Evolutionary conservation across 2,797 vertebrate genomes (phyloP).

Genomic region (Pseudochirops cupreus): DNA sequence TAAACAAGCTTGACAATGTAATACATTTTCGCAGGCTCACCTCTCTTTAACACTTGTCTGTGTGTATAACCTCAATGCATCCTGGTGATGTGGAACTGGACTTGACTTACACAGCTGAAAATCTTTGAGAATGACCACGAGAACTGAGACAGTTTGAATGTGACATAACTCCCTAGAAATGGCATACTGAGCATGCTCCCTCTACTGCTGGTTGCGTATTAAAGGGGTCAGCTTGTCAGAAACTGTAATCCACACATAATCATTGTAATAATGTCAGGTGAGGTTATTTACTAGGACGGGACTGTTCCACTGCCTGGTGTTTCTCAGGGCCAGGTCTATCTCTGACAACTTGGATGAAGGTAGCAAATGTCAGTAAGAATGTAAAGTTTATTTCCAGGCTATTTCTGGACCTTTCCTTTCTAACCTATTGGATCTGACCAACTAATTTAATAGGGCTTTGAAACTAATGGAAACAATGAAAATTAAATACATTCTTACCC

Average conservation of each 20-base stretch:
- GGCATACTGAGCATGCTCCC: neutral
- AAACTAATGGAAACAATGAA: neutral
- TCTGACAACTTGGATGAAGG: neutral
- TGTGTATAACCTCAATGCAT: neutral
- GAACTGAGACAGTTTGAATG: neutral
- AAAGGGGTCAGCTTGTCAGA: neutral
- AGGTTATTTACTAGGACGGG: neutral
- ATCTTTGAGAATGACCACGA: neutral
- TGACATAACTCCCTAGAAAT: neutral
- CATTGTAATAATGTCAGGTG: neutral
- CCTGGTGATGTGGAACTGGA: neutral
- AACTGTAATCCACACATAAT: neutral
- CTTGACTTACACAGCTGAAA: neutral
- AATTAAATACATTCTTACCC: neutral
- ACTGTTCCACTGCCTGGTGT: neutral
- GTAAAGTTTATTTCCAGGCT: neutral
- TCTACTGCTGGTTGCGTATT: neutral
- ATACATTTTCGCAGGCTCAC: neutral
- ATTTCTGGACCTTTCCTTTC: neutral
- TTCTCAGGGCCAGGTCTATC: neutral
- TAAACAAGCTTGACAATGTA: neutral
- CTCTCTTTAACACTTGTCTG: neutral
- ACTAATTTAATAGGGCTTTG: neutral
- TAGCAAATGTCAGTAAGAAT: neutral
- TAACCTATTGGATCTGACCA: neutral